Conservation (phyloP, 2,888 invertebrate species). For the Bombylius major region DNA sequence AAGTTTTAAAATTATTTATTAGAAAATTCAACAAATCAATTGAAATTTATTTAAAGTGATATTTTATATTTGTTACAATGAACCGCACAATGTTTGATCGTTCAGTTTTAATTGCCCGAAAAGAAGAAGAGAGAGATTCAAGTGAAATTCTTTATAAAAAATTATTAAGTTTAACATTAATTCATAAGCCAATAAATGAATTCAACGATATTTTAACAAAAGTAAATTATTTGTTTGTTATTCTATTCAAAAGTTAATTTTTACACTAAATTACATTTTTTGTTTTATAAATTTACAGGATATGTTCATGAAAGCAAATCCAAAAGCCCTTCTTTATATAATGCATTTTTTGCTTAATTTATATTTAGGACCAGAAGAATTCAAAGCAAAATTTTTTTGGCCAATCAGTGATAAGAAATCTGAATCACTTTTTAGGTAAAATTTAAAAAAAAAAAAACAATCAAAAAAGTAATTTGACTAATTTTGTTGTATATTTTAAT, state of each 20-base stretch:
- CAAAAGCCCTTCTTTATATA: conserved; percentile 29
- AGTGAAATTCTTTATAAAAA: conserved; percentile 26
- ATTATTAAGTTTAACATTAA: conserved; percentile 21
- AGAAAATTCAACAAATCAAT: too few relatives aligned
- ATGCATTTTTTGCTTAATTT: conserved; percentile 33
- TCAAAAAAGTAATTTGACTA: background rate
- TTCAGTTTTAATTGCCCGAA: conserved; percentile 27
- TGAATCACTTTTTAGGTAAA: conserved; percentile 25
- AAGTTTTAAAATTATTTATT: too few relatives aligned
- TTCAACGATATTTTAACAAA: conserved; percentile 18
- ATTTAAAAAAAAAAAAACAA: background rate
- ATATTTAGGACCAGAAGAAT: conserved; percentile 27
- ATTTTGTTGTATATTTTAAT: too few relatives aligned
- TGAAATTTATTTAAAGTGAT: too few relatives aligned
- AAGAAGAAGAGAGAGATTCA: conserved; percentile 30
- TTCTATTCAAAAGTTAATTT: background rate
- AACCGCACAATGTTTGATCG: conserved; percentile 21
- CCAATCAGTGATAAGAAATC: conserved; percentile 32
- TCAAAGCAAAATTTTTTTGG: conserved; percentile 35
- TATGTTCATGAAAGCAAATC: conserved; percentile 35
- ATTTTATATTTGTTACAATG: too few relatives aligned
- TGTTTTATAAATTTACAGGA: conserved; percentile 18
- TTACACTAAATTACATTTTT: background rate
- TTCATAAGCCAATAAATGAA: conserved; percentile 26
- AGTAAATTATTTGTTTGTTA: conserved; percentile 2